Percentiles rank a stretch among this genome's conserved stretches.
Evolutionary conservation across 2,888 invertebrate species (phyloP).

Genomic region (Ormyrus nitidulus): DNA sequence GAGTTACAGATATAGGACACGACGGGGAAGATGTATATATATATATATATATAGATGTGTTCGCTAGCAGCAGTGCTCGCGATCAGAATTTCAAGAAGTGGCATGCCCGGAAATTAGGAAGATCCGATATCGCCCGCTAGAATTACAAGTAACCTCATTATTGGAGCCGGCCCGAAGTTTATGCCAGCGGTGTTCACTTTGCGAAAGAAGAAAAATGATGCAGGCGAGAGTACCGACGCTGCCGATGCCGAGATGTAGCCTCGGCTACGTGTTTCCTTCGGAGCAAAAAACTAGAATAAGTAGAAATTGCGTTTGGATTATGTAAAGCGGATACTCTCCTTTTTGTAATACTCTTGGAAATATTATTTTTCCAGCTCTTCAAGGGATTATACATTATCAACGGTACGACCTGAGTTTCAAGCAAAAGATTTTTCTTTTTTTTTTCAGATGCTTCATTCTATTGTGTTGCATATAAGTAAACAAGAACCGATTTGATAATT

Average conservation of each 20-base stretch:
- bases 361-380: too few relatives aligned
- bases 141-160: conserved; percentile 71
- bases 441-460: too few relatives aligned
- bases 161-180: conserved; percentile 33
- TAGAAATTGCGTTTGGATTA: too few relatives aligned
- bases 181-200: background rate
- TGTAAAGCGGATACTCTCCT: too few relatives aligned
- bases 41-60: background rate
- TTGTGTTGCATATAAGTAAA: too few relatives aligned
- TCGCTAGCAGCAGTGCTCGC: conserved; percentile 20
- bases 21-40: background rate
- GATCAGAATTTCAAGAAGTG: conserved; percentile 65
- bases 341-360: too few relatives aligned
- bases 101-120: conserved; percentile 69
- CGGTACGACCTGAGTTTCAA: too few relatives aligned
- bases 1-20: background rate
- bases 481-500: too few relatives aligned
- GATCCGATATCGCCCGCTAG: conserved; percentile 65
- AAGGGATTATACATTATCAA: too few relatives aligned
- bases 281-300: too few relatives aligned
- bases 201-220: conserved; percentile 6
- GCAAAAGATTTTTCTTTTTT: too few relatives aligned
- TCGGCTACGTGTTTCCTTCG: too few relatives aligned
- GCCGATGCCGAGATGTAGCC: background rate
- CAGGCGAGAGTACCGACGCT: background rate